Evolutionary conservation across 2,797 vertebrate genomes (phyloP).

Genomic region (Philypnodon macrostomus): DNA sequence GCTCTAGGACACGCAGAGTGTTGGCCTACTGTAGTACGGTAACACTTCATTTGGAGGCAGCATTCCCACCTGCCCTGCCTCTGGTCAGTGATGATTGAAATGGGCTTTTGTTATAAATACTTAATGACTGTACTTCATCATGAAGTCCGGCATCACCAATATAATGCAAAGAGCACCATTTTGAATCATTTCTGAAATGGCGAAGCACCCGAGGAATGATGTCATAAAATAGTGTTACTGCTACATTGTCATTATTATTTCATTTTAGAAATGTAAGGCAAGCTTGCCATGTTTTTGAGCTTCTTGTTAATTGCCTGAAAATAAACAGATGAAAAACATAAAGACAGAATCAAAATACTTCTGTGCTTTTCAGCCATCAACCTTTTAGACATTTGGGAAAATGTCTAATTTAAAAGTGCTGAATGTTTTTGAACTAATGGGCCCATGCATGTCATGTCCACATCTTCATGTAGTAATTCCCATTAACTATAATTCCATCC

Average conservation of each 20-base stretch:
- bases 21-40: conserved; percentile 80
- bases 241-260: conserved; percentile 75
- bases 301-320: conserved; percentile 70
- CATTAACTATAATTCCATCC: conserved; percentile 46
- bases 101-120: conserved; percentile 39
- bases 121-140: conserved; percentile 7
- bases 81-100: conserved; percentile 67
- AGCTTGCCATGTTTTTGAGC: conserved; percentile 62
- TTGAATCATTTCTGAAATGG: conserved; percentile 62
- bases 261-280: conserved; percentile 60
- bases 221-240: conserved; percentile 83
- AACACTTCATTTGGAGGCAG: conserved; percentile 84
- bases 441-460: conserved; percentile 42
- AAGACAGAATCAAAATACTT: conserved; percentile 55
- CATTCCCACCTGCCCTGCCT: conserved; percentile 68
- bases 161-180: conserved; percentile 52
- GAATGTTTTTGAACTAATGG: conserved; percentile 68
- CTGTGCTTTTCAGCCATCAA: conserved; percentile 54
- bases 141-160: conserved; percentile 17
- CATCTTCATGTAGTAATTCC: conserved; percentile 50
- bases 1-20: conserved; percentile 77
- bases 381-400: conserved; percentile 77
- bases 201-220: conserved; percentile 68
- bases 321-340: conserved; percentile 66
- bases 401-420: conserved; percentile 75